Base-by-base conservation (phyloP, 2,888 invertebrate genomes). In the Cantharis lateralis region DNA sequence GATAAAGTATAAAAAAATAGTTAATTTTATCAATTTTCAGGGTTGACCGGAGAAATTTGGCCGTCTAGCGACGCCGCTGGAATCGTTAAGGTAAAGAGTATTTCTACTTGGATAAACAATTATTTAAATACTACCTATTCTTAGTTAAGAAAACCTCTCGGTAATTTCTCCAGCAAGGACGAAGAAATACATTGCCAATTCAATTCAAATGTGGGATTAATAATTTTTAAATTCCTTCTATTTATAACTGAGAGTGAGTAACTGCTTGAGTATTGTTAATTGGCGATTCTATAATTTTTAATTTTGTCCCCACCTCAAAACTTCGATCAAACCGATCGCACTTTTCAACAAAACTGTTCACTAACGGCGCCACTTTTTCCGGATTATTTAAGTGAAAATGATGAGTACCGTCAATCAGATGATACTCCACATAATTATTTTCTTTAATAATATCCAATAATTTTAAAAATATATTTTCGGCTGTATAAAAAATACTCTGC, bases 351-450 rank as follows among this genome's bases (percentile, higher is more conserved):
- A 80, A 80, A 15, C 62, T 13, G 32, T 74, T 78, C 48, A 80
- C 72, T 16, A 76, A 28, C 10, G 69, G 74, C 13, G 20, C 68
- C 11, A 80, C 26, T 15, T 28, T 62, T 68, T 79, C 78, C 10
- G 80, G 80, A 73, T 75, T 73, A 62, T 75, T 71, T 28, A 80
- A 71, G 73, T 80, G 80, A 15, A 80, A 32, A 74, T 80, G 78
- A 74, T 80, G 80, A 11, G 75, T 68, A 18, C 77, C 77, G 20
- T 66, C 71, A 7, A 72, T 18, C 13, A 28, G 10, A 62, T 75
- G 68, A 70, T 24, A 15, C 18, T 71, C 75, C 9, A 68, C 24
- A 28, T 32, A 13, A 66, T 15, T 66, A 68, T 66, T 68, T 64
- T 64, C 18, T 13, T 64, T 64, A 20, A 64, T n/a, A 13, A 64